phyloP scores from a whole-genome alignment of 2,113 vertebrate species.

The Tychaedon coryphoeus region DNA sequence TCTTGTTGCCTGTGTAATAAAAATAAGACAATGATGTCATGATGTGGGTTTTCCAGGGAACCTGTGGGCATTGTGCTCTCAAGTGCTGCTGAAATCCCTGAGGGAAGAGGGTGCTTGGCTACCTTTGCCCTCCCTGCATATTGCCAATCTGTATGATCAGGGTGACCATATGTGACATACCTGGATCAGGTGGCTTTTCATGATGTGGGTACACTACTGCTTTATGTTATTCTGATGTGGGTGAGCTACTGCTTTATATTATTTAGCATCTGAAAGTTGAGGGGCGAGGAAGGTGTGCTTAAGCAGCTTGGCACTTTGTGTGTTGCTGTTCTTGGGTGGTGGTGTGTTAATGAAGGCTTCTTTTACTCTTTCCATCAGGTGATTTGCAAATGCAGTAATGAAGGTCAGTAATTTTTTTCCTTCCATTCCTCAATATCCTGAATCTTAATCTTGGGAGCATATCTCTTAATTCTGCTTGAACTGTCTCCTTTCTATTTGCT shows the following conservation, averaged over 20 bases:
- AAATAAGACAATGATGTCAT: rapidly evolving
- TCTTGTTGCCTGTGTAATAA: not conserved
- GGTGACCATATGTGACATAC: not conserved
- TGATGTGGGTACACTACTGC: not conserved
- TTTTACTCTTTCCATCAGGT: constrained; percentile 63
- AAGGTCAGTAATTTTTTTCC: constrained; percentile 70
- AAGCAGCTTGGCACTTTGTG: not conserved
- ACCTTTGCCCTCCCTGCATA: not conserved
- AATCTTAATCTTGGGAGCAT: rapidly evolving
- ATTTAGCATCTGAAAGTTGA: not conserved
- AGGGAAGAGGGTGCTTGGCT: not conserved
- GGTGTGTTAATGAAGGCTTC: not conserved
- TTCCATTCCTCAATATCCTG: rapidly evolving
- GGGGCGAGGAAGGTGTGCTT: not conserved
- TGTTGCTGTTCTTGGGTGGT: not conserved
- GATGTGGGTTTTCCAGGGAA: not conserved
- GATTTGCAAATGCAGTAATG: constrained; percentile 66
- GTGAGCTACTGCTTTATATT: not conserved
- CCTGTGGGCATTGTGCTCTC: rapidly evolving
- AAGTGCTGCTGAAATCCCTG: not conserved
- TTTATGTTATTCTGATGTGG: not conserved
- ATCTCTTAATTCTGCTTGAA: not conserved
- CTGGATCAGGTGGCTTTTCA: not conserved
- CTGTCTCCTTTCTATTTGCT: not conserved
- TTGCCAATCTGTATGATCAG: rapidly evolving